These are phyloP conservation scores for Axis porcinus DNA, from an alignment of 2,113 vertebrate genomes.

Conservation along the genomic window DNA sequence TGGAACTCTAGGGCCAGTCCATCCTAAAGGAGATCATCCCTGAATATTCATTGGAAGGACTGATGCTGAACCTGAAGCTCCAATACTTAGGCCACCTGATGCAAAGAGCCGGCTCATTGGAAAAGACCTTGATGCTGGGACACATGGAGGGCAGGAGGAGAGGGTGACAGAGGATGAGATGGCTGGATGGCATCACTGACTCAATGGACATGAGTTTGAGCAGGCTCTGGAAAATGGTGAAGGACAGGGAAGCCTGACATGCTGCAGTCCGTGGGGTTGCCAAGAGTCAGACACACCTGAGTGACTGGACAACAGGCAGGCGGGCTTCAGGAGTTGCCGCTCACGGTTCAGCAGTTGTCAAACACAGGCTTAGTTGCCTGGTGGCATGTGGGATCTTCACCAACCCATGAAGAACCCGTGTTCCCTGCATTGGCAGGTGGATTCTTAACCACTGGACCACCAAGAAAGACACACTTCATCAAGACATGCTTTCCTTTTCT, in stretches of 20 bases:
- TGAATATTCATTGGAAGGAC: neutral
- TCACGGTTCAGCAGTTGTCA: fast-evolving
- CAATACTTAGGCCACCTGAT: neutral
- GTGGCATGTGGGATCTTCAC: neutral
- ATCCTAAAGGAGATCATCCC: neutral
- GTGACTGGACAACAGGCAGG: neutral
- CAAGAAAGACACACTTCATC: neutral
- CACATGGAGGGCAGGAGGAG: neutral
- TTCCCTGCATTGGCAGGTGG: neutral
- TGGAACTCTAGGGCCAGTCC: neutral
- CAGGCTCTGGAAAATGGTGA: neutral
- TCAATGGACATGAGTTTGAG: neutral
- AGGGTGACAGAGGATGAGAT: neutral
- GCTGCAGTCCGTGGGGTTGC: neutral
- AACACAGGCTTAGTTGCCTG: neutral
- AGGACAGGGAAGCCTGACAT: neutral
- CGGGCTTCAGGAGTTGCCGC: fast-evolving
- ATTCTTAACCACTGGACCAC: neutral
- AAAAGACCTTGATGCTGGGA: neutral
- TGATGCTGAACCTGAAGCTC: neutral
- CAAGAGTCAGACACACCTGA: neutral
- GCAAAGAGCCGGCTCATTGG: fast-evolving
- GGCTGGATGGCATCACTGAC: neutral
- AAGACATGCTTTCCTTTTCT: neutral
- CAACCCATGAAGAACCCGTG: fast-evolving